phyloP scores from a whole-genome alignment of 1,140 invertebrate genomes.

The Diabrotica undecimpunctata region DNA sequence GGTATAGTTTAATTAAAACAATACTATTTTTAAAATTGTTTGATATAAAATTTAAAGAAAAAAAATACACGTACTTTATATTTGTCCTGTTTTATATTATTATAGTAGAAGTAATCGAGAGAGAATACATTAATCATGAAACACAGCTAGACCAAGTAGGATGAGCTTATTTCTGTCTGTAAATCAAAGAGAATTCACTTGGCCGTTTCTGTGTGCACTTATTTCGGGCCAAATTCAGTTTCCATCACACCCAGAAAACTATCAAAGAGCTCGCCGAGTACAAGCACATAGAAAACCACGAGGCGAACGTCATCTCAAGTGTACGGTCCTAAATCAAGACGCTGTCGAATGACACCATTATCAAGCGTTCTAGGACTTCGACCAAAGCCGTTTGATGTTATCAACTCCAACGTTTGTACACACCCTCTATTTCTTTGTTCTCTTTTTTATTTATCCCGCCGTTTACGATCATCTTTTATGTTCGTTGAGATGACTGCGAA shows the following conservation, averaged over 20 bases:
- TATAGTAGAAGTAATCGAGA: no score
- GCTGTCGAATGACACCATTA: conserved; percentile 36
- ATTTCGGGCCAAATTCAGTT: background rate
- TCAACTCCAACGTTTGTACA: conserved; percentile 34
- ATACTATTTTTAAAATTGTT: no score
- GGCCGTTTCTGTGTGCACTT: background rate
- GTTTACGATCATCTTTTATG: conserved; percentile 28
- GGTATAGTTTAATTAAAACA: no score
- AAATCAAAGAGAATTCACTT: conserved; percentile 2
- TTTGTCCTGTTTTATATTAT: no score
- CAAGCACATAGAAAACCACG: conserved; percentile 1
- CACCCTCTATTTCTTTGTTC: conserved; percentile 30
- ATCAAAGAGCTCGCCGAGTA: background rate
- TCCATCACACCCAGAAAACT: conserved; percentile 3
- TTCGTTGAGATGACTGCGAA: conserved; percentile 28
- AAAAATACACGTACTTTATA: no score
- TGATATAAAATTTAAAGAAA: no score
- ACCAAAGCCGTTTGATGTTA: conserved; percentile 32
- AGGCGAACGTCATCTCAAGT: conserved; percentile 12
- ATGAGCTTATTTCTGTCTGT: no score
- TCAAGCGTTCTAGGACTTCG: conserved; percentile 28
- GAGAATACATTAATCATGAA: no score
- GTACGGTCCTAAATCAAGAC: conserved; percentile 29
- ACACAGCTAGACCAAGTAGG: no score
- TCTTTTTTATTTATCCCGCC: conserved; percentile 27